These are phyloP conservation scores for Abrostola triplasia DNA, from an alignment of 2,888 invertebrate genomes.

Conservation along the genomic window DNA sequence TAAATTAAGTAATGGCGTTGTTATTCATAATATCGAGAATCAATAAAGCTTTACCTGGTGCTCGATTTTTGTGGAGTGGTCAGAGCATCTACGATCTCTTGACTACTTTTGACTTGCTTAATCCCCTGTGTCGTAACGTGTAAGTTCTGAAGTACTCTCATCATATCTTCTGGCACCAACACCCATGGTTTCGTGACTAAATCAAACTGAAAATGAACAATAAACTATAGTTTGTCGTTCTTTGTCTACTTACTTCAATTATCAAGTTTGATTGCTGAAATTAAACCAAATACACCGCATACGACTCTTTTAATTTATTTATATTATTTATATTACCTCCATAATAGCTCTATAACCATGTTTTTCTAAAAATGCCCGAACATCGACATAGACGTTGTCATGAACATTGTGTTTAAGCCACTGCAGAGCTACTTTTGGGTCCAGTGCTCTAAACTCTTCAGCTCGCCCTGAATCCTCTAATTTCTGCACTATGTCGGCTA, in stretches of 20 bases:
- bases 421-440: slow-evolving; percentile 83
- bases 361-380: slow-evolving; percentile 89
- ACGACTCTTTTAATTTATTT: neutral
- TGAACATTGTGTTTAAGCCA: slow-evolving; percentile 88
- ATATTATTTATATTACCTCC: slow-evolving; percentile 82
- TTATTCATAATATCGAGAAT: neutral
- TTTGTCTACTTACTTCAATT: too few species aligned
- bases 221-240: neutral
- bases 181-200: slow-evolving; percentile 90
- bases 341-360: slow-evolving; percentile 92
- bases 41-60: slow-evolving; percentile 67
- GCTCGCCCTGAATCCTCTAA: slow-evolving; percentile 79
- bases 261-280: too few species aligned
- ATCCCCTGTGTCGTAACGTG: slow-evolving; percentile 61
- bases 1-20: too few species aligned
- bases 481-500: slow-evolving; percentile 79
- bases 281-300: too few species aligned
- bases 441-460: slow-evolving; percentile 82
- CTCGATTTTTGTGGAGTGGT: slow-evolving; percentile 81
- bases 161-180: slow-evolving; percentile 88
- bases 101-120: slow-evolving; percentile 65
- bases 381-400: slow-evolving; percentile 75
- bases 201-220: slow-evolving; percentile 88
- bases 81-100: slow-evolving; percentile 84
- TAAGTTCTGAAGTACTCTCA: slow-evolving; percentile 89